A percentile compares a stretch with the other conserved stretches of the same genome.
Evolutionary conservation across 2,113 vertebrate species (phyloP).

Genomic region (Puntigrus tetrazona): DNA sequence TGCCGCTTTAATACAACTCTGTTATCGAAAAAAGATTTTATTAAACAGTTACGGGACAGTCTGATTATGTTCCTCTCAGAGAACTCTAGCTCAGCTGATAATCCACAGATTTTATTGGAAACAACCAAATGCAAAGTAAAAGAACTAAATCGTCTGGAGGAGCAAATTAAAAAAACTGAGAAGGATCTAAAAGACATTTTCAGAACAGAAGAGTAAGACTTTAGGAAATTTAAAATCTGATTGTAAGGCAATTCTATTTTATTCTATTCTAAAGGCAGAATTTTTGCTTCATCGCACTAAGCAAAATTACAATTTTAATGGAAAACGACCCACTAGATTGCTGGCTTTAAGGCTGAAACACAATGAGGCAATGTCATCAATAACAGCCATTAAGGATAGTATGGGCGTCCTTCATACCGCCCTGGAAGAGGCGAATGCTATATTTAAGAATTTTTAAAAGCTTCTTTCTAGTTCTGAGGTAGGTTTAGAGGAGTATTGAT

Average conservation of each 20-base stretch:
- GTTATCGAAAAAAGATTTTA: not conserved
- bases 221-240: not conserved
- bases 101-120: not conserved
- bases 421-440: not conserved
- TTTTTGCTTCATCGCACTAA: not conserved
- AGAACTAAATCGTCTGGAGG: not conserved
- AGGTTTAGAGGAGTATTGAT: not conserved
- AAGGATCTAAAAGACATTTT: not conserved
- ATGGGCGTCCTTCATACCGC: not conserved
- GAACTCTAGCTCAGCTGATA: not conserved
- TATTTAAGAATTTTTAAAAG: not conserved
- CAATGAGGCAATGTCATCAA: not conserved
- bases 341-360: not conserved
- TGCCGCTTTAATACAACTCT: not conserved
- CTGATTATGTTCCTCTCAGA: not conserved
- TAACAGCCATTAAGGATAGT: not conserved
- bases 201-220: not conserved
- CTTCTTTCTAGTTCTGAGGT: not conserved
- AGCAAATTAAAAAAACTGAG: not conserved
- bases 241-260: not conserved
- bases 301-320: not conserved
- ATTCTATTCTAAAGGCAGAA: not conserved
- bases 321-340: not conserved
- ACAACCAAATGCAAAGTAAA: not conserved
- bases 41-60: not conserved